Conservation (phyloP, 2,113 vertebrate genomes). For the Takifugu bimaculatus region DNA sequence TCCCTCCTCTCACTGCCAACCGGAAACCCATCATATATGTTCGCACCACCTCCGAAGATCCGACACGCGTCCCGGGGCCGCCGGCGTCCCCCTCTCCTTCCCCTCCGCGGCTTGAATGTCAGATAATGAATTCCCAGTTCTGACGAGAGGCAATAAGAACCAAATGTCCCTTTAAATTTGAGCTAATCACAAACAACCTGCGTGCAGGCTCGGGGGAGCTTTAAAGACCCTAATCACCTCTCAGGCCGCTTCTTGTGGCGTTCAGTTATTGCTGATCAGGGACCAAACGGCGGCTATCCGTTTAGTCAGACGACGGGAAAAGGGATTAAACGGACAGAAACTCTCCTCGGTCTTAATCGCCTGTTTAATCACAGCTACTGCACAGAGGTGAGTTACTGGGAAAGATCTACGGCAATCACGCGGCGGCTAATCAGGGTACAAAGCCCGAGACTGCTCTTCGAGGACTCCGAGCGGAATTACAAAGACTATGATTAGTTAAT, state of each 20-base stretch:
- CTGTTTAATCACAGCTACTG: slow-evolving; percentile 69
- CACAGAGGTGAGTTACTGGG: slow-evolving; percentile 62
- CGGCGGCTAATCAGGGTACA: slow-evolving; percentile 66
- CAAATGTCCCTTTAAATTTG: slow-evolving; percentile 60
- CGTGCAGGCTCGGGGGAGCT: slow-evolving; percentile 54
- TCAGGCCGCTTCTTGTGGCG: slow-evolving; percentile 55
- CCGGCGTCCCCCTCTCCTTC: slow-evolving; percentile 1
- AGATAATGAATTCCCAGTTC: slow-evolving; percentile 57
- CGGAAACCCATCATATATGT: slow-evolving; percentile 20
- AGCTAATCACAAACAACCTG: slow-evolving; percentile 65
- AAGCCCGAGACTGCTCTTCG: slow-evolving; percentile 60
- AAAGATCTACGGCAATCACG: slow-evolving; percentile 72
- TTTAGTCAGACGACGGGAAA: slow-evolving; percentile 47
- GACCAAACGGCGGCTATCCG: slow-evolving; percentile 44
- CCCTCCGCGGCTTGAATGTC: slow-evolving; percentile 26
- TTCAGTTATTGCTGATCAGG: slow-evolving; percentile 58
- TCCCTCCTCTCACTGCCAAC: slow-evolving; percentile 44
- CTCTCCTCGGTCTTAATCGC: slow-evolving; percentile 56
- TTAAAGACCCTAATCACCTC: slow-evolving; percentile 68
- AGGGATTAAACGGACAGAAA: slow-evolving; percentile 65
- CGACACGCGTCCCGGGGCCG: slow-evolving; percentile 30
- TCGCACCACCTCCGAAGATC: slow-evolving; percentile 35
- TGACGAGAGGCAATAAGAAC: slow-evolving; percentile 45
- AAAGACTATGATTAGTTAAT: slow-evolving; percentile 81
- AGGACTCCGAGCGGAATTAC: slow-evolving; percentile 68